Evolutionary conservation across 1,140 invertebrate genomes (phyloP).

Genomic region (Calephelis virginiensis): DNA sequence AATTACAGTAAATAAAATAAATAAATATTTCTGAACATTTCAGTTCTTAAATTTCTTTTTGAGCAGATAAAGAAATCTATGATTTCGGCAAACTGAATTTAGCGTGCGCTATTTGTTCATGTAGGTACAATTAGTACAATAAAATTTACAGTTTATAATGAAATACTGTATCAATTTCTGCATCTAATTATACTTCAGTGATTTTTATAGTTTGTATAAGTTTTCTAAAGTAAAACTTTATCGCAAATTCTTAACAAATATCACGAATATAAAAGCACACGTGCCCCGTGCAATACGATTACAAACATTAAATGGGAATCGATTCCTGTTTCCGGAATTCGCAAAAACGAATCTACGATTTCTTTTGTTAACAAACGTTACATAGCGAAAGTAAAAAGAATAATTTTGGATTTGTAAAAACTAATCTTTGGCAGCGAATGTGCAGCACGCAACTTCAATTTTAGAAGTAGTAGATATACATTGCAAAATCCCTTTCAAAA

Average conservation of each 20-base stretch:
- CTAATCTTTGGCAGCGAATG: not conserved
- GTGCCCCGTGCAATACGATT: slow-evolving; percentile 63
- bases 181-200: too few relatives aligned
- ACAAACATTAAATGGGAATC: slow-evolving; percentile 49
- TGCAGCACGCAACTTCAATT: not conserved
- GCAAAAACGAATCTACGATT: slow-evolving; percentile 31
- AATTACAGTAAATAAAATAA: too few relatives aligned
- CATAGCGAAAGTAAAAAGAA: slow-evolving; percentile 2
- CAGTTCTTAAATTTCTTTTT: too few relatives aligned
- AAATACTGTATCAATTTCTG: too few relatives aligned
- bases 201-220: slow-evolving; percentile 7
- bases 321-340: slow-evolving; percentile 61
- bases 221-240: slow-evolving; percentile 39
- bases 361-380: slow-evolving; percentile 8
- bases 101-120: too few relatives aligned
- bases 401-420: slow-evolving; percentile 5
- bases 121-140: too few relatives aligned
- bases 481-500: too few relatives aligned
- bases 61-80: too few relatives aligned
- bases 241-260: slow-evolving; percentile 55
- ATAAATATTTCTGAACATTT: too few relatives aligned
- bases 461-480: not conserved
- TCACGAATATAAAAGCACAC: slow-evolving; percentile 64
- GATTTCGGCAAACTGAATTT: too few relatives aligned
- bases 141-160: too few relatives aligned